phyloP scores from a whole-genome alignment of 2,113 vertebrate genomes.

The Sylvietta virens region DNA sequence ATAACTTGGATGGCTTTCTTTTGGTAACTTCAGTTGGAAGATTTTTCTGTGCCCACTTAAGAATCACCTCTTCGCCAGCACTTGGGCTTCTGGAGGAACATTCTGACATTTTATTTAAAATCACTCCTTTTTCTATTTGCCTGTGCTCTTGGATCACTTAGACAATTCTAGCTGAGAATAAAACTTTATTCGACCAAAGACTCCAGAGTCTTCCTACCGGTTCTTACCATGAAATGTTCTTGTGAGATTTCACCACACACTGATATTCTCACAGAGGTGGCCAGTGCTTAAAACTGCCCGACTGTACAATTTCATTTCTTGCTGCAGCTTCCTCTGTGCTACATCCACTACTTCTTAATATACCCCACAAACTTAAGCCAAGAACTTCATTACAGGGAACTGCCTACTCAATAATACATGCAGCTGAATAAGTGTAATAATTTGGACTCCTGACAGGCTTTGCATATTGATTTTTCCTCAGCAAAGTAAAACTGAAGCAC shows the following conservation, averaged over 20 bases:
- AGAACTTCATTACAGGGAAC: constrained; percentile 41
- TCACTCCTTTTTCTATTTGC: neutral
- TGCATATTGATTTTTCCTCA: constrained; percentile 58
- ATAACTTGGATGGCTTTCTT: neutral
- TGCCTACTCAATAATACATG: constrained; percentile 49
- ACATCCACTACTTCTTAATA: neutral
- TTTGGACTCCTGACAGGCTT: constrained; percentile 35
- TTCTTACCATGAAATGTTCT: neutral
- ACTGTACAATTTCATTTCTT: neutral
- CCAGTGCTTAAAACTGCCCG: neutral
- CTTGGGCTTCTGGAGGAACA: neutral
- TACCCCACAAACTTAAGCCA: constrained; percentile 18
- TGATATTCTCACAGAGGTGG: neutral
- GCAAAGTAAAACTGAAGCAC: constrained; percentile 18
- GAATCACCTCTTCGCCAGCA: neutral
- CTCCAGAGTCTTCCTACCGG: neutral
- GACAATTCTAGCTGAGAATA: neutral
- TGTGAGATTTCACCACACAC: neutral
- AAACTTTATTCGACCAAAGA: neutral
- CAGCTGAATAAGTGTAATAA: constrained; percentile 7
- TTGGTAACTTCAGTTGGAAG: neutral
- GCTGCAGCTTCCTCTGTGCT: neutral
- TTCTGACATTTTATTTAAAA: neutral
- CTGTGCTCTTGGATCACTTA: neutral
- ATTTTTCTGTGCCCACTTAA: neutral